These are phyloP conservation scores for Thalassarche chlororhynchos DNA, from an alignment of 2,113 vertebrate species.

Conservation along the genomic window DNA sequence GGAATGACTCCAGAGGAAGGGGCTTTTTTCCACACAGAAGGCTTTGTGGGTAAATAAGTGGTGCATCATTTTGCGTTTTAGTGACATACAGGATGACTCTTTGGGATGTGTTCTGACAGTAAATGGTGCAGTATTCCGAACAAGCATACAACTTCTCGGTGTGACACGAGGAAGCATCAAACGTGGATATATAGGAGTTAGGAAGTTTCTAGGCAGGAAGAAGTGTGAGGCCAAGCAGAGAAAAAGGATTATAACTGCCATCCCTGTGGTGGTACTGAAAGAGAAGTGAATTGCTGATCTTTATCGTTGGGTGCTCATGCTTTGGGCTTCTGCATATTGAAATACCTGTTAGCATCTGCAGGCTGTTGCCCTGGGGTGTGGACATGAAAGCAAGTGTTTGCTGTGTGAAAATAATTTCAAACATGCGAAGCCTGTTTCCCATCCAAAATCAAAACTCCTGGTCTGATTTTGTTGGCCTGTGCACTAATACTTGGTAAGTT, in stretches of 20 bases:
- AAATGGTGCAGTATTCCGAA: not conserved
- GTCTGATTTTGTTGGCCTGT: not conserved
- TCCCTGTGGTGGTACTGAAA: not conserved
- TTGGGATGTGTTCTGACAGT: not conserved
- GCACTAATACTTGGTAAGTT: not conserved
- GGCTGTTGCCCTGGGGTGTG: not conserved
- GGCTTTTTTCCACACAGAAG: not conserved
- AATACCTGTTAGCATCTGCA: not conserved
- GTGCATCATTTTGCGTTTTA: not conserved
- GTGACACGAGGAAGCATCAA: accelerated
- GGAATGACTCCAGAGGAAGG: not conserved
- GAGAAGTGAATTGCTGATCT: not conserved
- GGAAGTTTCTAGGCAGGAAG: not conserved
- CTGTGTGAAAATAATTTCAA: not conserved
- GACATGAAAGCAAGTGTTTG: not conserved
- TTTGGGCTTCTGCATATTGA: not conserved
- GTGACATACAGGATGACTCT: not conserved
- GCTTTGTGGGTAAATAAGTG: not conserved
- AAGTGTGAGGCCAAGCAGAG: not conserved
- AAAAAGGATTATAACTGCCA: not conserved
- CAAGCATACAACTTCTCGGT: not conserved
- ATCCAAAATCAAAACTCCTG: not conserved
- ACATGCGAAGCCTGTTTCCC: not conserved
- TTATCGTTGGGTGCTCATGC: not conserved
- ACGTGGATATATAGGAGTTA: not conserved